Conservation (phyloP, 2,888 invertebrate genomes). For the Ferrisia virgata region DNA sequence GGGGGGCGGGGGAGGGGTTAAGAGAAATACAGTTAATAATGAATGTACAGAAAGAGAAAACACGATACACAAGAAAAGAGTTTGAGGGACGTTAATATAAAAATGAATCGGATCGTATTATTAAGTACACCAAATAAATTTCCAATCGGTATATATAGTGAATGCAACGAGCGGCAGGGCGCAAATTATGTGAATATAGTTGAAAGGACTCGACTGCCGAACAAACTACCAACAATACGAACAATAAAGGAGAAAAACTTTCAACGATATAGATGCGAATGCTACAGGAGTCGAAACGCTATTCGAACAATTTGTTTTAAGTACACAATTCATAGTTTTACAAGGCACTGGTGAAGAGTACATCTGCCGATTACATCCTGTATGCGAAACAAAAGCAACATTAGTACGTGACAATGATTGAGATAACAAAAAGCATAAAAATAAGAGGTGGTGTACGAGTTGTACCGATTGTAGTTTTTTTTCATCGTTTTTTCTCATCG, state of each 20-base stretch:
- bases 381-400: background rate
- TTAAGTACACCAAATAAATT: background rate
- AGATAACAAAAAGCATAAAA: too few relatives aligned
- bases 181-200: background rate
- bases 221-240: background rate
- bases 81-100: background rate
- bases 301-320: background rate
- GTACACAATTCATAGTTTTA: slow-evolving; percentile 26
- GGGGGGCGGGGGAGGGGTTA: background rate
- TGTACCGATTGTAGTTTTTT: too few relatives aligned
- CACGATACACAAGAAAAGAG: background rate
- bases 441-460: too few relatives aligned
- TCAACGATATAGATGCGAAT: background rate
- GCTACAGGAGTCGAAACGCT: background rate
- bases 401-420: too few relatives aligned
- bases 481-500: too few relatives aligned
- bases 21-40: background rate
- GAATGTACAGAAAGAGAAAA: slow-evolving; percentile 9
- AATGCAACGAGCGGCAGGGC: background rate
- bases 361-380: slow-evolving; percentile 33
- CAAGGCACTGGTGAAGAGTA: slow-evolving; percentile 34
- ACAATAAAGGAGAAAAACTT: background rate
- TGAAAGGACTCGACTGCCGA: background rate
- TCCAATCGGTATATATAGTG: background rate
- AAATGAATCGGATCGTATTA: background rate